Percentiles rank a stretch among this genome's conserved stretches.
These are phyloP conservation scores for Ciconia nigra DNA, from an alignment of 2,797 vertebrate genomes.

Conservation along the genomic window DNA sequence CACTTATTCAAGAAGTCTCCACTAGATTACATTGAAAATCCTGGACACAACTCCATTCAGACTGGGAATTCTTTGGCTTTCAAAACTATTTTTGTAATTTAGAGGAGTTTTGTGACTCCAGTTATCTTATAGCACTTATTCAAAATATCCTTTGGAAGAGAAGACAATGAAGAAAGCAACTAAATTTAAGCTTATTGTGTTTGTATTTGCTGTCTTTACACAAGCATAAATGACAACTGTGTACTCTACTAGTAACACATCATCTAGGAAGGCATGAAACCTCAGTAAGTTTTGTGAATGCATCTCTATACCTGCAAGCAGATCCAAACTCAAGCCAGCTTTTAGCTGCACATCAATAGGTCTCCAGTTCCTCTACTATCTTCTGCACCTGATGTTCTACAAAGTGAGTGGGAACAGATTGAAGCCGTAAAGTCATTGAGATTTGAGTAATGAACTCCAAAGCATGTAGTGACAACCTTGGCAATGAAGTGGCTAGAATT, in stretches of 20 bases:
- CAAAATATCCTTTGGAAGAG: background rate
- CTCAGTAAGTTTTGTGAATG: background rate
- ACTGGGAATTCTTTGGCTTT: background rate
- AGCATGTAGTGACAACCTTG: background rate
- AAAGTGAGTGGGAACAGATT: background rate
- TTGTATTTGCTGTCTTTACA: background rate
- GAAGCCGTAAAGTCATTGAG: background rate
- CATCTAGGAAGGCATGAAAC: background rate
- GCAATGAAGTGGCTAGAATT: background rate
- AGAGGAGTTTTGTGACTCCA: background rate
- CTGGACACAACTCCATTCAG: background rate
- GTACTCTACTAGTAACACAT: background rate
- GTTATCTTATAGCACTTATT: background rate
- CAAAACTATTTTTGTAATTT: background rate
- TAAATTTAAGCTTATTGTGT: background rate
- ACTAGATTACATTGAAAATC: background rate
- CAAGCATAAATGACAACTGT: no score
- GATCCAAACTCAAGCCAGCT: background rate
- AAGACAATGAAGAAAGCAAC: background rate
- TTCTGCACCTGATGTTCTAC: background rate
- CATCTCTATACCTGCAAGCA: background rate
- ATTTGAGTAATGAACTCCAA: constrained; percentile 5
- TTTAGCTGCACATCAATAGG: background rate
- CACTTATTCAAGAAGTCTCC: background rate
- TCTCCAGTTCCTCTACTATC: background rate